Percentiles rank a stretch among this genome's conserved stretches.
phyloP scores from a whole-genome alignment of 2,797 vertebrate species.

The Alca torda region DNA sequence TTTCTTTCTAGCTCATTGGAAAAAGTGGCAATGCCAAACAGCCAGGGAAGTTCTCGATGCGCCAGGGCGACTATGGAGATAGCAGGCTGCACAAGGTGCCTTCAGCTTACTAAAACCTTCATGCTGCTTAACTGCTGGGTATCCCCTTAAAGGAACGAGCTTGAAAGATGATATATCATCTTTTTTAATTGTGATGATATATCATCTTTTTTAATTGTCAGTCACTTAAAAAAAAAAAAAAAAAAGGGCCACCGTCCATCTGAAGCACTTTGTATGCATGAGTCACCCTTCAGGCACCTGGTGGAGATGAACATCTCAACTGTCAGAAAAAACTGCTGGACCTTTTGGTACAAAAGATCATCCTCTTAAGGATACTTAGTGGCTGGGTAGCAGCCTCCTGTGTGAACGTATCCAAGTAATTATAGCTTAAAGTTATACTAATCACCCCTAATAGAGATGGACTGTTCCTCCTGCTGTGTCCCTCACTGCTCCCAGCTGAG shows the following conservation, averaged over 20 bases:
- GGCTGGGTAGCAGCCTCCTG: slow-evolving; percentile 33
- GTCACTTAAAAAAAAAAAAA: neutral
- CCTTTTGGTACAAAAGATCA: slow-evolving; percentile 57
- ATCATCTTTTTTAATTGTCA: neutral
- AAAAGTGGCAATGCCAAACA: neutral
- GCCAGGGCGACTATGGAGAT: neutral
- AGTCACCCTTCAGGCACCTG: neutral
- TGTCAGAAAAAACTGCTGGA: slow-evolving; percentile 34
- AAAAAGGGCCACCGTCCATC: neutral
- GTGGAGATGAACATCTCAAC: slow-evolving; percentile 42
- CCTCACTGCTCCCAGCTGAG: slow-evolving; percentile 55
- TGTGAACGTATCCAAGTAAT: slow-evolving; percentile 60
- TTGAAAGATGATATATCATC: neutral
- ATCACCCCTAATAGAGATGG: slow-evolving; percentile 62
- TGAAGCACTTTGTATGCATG: neutral
- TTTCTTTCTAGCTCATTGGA: neutral
- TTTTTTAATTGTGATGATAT: neutral
- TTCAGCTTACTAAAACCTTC: neutral
- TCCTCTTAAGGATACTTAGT: slow-evolving; percentile 64
- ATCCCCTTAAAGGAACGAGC: neutral
- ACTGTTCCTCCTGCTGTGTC: slow-evolving; percentile 67
- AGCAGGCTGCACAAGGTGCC: neutral
- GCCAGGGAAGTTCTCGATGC: neutral
- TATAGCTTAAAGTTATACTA: slow-evolving; percentile 68
- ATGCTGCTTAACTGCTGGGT: neutral